Evolutionary conservation across 2,797 vertebrate genomes (phyloP), one percentile per base, ranked within the genome.

Genomic region (Botia kubotai): DNA sequence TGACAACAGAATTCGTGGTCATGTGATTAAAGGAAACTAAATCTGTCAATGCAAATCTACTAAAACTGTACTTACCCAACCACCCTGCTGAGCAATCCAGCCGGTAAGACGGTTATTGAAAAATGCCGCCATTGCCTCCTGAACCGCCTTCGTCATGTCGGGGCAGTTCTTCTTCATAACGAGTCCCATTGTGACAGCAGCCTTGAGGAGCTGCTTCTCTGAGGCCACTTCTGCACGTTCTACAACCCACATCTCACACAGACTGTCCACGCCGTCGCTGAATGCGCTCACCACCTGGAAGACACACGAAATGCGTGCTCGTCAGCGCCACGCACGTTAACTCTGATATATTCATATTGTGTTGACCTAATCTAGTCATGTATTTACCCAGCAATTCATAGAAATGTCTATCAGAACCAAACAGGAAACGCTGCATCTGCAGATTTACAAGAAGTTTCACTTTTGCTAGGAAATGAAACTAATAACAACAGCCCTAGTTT

Each of bases 1-100:
- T 33, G 0, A 14, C 12, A 60, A 26, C 19, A 23, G 19, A 58
- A 58, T 23, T 14, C 57, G 5, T 10, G 57, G 12, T 26, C 12
- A 60, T 14, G 23, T 60, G 12, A 60, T 26, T 10, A 2, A 21
- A 11, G 55, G 8, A 57, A 57, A 60, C 19, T 23, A 3, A 29
- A 33, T 62, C 63, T 19, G 3, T 17, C 62, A 65, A 33, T 36
- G 10, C 17, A 33, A 14, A 63, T 33, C 2, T 43, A 7, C 29
- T 39, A 43, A n/a, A 67, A 26, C n/a, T 4, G 0, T n/a, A 82
- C 94, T 90, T 77, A 95, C 94, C 94, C 94, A 95, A 84, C 94
- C 94, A 29, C 94, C 94, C 82, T 93, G 91, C 70, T 88, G 1
- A 11, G 3, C 0, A 50, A 94, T 39, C 92, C 92, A 95, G 4